phyloP scores from a whole-genome alignment of 2,113 vertebrate genomes.

The Neotragus pygmaeus region DNA sequence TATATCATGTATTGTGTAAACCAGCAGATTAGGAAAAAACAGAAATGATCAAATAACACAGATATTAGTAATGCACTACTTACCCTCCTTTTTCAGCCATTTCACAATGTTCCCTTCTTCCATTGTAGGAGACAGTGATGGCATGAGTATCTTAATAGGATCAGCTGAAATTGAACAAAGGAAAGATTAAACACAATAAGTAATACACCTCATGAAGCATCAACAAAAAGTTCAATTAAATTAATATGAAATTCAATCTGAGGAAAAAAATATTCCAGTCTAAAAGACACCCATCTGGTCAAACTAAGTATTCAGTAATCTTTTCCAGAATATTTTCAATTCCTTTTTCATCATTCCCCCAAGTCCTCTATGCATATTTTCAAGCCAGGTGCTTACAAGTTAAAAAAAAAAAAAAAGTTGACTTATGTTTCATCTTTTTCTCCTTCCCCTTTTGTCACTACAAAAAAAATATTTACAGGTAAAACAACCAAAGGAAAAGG shows the following conservation, averaged over 20 bases:
- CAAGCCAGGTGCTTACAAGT: neutral
- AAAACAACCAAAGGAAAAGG: constrained; percentile 1
- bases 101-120: constrained; percentile 96
- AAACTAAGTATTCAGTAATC: neutral
- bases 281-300: neutral
- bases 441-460: neutral
- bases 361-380: neutral
- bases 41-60: neutral
- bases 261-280: neutral
- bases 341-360: neutral
- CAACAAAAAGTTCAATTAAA: neutral
- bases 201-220: neutral
- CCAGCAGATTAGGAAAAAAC: neutral
- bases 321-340: neutral
- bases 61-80: constrained; percentile 6
- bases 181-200: constrained; percentile 22
- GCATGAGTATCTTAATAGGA: constrained; percentile 92
- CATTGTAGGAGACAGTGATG: constrained; percentile 98
- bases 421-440: neutral
- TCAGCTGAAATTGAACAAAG: constrained; percentile 80
- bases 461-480: neutral
- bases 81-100: constrained; percentile 98
- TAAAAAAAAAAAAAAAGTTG: neutral
- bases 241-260: neutral
- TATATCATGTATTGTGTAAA: neutral